These are phyloP conservation scores for Limanda limanda DNA, from an alignment of 2,113 vertebrate species.

Conservation along the genomic window DNA sequence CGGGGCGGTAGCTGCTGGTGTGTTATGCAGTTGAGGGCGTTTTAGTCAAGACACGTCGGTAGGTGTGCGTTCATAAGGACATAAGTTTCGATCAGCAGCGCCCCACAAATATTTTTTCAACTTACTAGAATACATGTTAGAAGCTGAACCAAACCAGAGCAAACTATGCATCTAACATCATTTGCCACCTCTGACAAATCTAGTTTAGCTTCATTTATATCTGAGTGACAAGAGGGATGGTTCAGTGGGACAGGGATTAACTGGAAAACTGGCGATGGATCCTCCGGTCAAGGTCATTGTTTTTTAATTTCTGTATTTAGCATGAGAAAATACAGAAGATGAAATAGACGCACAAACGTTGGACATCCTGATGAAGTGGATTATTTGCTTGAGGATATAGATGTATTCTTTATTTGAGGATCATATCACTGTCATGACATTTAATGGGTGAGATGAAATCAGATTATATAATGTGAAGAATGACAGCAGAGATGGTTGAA, in stretches of 20 bases:
- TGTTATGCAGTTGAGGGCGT: slow-evolving; percentile 74
- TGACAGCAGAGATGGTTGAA: slow-evolving; percentile 14
- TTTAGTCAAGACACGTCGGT: slow-evolving; percentile 28
- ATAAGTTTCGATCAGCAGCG: neutral
- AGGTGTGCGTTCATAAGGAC: slow-evolving; percentile 5
- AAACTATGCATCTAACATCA: neutral
- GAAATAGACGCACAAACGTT: neutral
- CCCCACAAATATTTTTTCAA: neutral
- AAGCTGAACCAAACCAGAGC: neutral
- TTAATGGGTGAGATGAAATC: neutral
- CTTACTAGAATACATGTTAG: slow-evolving; percentile 2
- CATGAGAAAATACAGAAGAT: neutral
- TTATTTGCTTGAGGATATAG: neutral
- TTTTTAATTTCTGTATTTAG: neutral
- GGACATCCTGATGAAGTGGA: neutral
- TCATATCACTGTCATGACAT: neutral
- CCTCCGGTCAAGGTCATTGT: neutral
- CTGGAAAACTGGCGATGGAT: too few species aligned
- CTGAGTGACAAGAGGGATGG: slow-evolving; percentile 11
- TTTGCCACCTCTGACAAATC: neutral
- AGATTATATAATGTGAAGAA: slow-evolving; percentile 4
- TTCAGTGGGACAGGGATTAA: neutral
- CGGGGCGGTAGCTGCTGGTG: slow-evolving; percentile 62
- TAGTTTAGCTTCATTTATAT: neutral
- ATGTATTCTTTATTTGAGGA: neutral